Evolutionary conservation across 2,888 invertebrate species (phyloP).

Genomic region (Ochropacha duplaris): DNA sequence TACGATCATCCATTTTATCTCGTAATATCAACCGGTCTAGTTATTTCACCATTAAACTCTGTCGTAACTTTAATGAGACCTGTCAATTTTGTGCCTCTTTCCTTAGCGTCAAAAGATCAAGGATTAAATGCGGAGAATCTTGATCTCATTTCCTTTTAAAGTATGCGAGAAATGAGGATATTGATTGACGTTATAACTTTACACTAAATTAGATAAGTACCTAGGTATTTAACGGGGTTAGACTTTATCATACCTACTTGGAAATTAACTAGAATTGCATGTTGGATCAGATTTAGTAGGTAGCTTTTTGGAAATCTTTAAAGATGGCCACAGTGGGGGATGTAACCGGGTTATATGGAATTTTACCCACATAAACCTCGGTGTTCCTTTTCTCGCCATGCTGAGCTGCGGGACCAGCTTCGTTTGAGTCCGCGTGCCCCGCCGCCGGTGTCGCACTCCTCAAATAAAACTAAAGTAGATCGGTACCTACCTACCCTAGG

Average conservation of each 20-base stretch:
- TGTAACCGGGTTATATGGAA: too few relatives aligned
- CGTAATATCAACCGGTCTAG: not conserved
- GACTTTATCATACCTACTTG: not conserved
- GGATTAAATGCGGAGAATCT: conserved; percentile 46
- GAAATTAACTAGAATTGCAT: not conserved
- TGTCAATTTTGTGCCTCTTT: conserved; percentile 58
- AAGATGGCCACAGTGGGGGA: too few relatives aligned
- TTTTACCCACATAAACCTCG: too few relatives aligned
- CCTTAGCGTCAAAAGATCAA: conserved; percentile 47
- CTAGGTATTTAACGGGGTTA: not conserved
- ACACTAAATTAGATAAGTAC: conserved; percentile 6
- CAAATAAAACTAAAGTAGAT: too few relatives aligned
- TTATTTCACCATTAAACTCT: conserved; percentile 47
- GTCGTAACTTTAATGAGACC: conserved; percentile 64
- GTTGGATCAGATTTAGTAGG: not conserved
- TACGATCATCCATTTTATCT: not conserved
- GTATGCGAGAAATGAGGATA: conserved; percentile 14
- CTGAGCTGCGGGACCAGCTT: too few relatives aligned
- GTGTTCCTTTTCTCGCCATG: too few relatives aligned
- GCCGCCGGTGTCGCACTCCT: too few relatives aligned
- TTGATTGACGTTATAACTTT: conserved; percentile 31
- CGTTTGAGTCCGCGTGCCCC: too few relatives aligned
- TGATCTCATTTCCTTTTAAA: conserved; percentile 25
- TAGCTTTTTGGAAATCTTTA: too few relatives aligned
- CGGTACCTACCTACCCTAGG: too few relatives aligned